A percentile compares a stretch with the other conserved stretches of the same genome.
Conservation (phyloP, 2,113 vertebrate species). For the Copsychus sechellarum region DNA sequence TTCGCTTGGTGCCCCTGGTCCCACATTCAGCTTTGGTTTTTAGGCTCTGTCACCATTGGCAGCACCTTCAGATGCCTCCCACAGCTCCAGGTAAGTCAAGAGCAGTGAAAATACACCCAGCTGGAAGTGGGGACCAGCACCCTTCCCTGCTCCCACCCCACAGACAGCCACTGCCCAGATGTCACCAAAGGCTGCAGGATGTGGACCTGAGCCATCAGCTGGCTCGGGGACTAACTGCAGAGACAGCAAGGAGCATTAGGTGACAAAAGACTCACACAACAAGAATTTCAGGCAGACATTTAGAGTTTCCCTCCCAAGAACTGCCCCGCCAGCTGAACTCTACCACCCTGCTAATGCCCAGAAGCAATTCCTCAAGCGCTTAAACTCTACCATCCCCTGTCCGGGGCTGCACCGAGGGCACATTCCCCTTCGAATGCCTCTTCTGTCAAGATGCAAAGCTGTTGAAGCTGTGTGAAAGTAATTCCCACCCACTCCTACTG, state of each 20-base stretch:
- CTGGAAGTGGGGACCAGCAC: not conserved
- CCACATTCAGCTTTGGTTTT: not conserved
- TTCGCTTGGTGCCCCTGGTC: not conserved
- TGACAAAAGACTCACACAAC: not conserved
- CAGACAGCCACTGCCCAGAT: not conserved
- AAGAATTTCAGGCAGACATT: not conserved
- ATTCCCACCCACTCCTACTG: constrained; percentile 48
- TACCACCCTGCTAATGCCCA: not conserved
- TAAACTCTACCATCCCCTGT: not conserved
- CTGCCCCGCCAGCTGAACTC: not conserved
- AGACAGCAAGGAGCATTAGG: not conserved
- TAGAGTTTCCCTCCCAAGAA: not conserved
- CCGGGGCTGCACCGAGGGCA: not conserved
- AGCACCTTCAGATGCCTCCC: not conserved
- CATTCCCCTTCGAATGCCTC: not conserved
- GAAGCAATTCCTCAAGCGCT: not conserved
- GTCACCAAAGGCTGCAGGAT: not conserved
- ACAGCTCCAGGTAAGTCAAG: not conserved
- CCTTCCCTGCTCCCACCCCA: not conserved
- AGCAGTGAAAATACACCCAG: not conserved
- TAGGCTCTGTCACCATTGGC: not conserved
- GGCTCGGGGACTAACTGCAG: not conserved
- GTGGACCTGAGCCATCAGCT: accelerated
- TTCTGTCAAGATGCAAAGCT: constrained; percentile 16
- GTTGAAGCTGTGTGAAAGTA: not conserved